phyloP scores from a whole-genome alignment of 2,113 vertebrate species.

The Coptodon rendalli region DNA sequence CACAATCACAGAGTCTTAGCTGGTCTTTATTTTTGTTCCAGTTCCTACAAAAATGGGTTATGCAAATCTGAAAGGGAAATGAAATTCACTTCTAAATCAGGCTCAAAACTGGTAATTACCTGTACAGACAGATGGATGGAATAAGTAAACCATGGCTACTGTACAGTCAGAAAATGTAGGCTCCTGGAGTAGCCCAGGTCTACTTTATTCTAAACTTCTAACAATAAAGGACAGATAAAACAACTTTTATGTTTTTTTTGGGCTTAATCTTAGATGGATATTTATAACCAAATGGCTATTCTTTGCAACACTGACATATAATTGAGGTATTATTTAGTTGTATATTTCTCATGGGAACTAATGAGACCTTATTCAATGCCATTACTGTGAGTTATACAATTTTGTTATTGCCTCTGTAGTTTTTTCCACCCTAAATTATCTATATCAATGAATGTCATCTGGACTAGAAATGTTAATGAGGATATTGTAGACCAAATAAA shows the following conservation, averaged over 20 bases:
- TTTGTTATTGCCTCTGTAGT: background rate
- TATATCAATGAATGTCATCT: background rate
- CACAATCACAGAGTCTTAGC: constrained; percentile 10
- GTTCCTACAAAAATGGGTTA: constrained; percentile 22
- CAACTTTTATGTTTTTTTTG: background rate
- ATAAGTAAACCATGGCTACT: background rate
- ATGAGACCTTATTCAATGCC: background rate
- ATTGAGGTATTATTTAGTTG: background rate
- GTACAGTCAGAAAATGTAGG: background rate
- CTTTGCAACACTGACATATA: constrained; percentile 48
- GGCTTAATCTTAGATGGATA: background rate
- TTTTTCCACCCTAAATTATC: background rate
- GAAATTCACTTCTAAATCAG: constrained; percentile 9
- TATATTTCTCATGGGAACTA: background rate
- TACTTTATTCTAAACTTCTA: constrained; percentile 12
- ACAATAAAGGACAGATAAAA: background rate
- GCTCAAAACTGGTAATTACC: constrained; percentile 23
- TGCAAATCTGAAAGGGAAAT: constrained; percentile 30
- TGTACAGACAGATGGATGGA: constrained; percentile 21
- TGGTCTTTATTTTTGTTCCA: constrained; percentile 40
- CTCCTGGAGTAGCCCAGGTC: background rate
- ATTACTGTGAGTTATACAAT: constrained; percentile 18
- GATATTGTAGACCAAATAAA: constrained; percentile 1
- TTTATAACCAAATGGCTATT: constrained; percentile 29
- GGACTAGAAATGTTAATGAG: background rate